These are phyloP conservation scores for Larimichthys crocea DNA, from an alignment of 2,113 vertebrate species.

Conservation along the genomic window DNA sequence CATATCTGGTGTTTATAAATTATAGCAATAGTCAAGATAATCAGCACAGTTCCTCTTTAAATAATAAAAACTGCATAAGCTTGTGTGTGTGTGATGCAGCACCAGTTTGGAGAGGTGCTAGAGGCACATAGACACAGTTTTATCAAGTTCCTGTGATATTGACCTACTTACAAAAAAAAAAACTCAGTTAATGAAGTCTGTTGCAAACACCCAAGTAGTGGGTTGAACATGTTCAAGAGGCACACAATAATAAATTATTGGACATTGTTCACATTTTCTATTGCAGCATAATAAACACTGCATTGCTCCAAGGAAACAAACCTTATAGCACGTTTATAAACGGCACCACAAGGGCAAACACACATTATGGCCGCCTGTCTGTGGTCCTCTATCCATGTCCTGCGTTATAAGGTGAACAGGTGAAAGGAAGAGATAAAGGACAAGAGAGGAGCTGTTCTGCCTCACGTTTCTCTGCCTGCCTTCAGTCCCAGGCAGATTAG, in stretches of 20 bases:
- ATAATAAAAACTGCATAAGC: conserved; percentile 29
- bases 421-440: conserved; percentile 16
- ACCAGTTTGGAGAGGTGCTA: conserved; percentile 53
- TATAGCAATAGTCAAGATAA: background rate
- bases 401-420: background rate
- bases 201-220: conserved; percentile 48
- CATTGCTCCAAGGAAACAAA: background rate
- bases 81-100: conserved; percentile 38
- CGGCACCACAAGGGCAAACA: background rate
- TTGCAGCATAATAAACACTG: background rate
- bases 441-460: conserved; percentile 29
- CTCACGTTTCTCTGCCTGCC: conserved; percentile 77
- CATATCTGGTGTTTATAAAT: conserved; percentile 9
- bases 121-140: conserved; percentile 62
- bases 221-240: conserved; percentile 9
- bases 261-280: background rate
- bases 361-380: background rate
- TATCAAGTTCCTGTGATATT: conserved; percentile 72
- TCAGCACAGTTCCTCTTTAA: background rate
- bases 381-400: background rate
- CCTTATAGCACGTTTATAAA: background rate
- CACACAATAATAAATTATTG: conserved; percentile 1
- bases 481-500: conserved; percentile 74
- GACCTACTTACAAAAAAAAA: conserved; percentile 72
- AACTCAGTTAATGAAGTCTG: conserved; percentile 54